Evolutionary conservation across 2,113 vertebrate species (phyloP).

Genomic region (Chaenocephalus aceratus): DNA sequence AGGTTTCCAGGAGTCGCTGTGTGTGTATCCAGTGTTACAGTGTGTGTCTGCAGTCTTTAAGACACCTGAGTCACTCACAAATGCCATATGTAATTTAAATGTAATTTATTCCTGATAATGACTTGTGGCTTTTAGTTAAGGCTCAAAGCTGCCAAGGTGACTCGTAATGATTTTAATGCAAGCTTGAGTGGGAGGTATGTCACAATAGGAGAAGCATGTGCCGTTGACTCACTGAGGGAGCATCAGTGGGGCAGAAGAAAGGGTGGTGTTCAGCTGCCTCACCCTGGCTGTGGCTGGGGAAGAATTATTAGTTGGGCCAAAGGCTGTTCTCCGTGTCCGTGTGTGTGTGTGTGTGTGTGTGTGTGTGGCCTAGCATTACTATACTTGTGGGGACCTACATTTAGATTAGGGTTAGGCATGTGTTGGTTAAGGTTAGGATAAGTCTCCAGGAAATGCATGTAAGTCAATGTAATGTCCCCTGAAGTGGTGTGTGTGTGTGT

Average conservation of each 20-base stretch:
- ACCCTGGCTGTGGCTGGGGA: conserved; percentile 42
- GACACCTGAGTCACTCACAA: conserved; percentile 38
- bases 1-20: conserved; percentile 10
- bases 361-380: background rate
- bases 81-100: conserved; percentile 43
- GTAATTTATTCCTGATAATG: conserved; percentile 17
- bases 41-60: conserved; percentile 31
- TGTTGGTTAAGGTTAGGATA: too few relatives aligned
- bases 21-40: background rate
- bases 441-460: too few relatives aligned
- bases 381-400: too few relatives aligned
- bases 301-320: conserved; percentile 52
- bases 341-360: conserved; percentile 8
- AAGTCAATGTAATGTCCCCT: too few relatives aligned
- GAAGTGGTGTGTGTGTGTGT: background rate
- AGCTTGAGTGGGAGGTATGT: conserved; percentile 55
- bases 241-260: conserved; percentile 48
- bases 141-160: conserved; percentile 55
- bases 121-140: conserved; percentile 53
- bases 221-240: conserved; percentile 42
- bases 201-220: conserved; percentile 33
- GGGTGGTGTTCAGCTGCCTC: conserved; percentile 43
- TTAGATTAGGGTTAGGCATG: too few relatives aligned
- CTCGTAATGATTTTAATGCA: conserved; percentile 49
- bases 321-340: conserved; percentile 45